phyloP scores from a whole-genome alignment of 2,888 invertebrate species.

The Ormyrus pomaceus region DNA sequence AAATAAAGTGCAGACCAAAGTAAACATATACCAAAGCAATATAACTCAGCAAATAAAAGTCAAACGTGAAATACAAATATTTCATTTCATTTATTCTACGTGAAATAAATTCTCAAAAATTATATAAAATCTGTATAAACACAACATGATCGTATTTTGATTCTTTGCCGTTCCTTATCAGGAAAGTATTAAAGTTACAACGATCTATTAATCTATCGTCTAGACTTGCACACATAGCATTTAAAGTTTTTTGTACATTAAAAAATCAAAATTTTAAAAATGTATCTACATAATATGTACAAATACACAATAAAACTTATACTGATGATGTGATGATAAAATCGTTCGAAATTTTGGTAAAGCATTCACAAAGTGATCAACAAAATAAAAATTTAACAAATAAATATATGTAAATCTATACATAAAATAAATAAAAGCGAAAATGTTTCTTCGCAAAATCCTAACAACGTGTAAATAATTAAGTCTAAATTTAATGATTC shows the following conservation, averaged over 20 bases:
- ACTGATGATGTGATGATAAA: constrained; percentile 21
- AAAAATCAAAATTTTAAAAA: constrained; percentile 34
- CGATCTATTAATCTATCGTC: neutral
- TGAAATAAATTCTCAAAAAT: constrained; percentile 58
- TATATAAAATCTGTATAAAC: constrained; percentile 58
- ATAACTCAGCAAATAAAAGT: constrained; percentile 66
- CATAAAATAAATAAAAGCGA: constrained; percentile 37
- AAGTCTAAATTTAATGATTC: constrained; percentile 60
- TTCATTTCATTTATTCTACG: constrained; percentile 67
- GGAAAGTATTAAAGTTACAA: neutral
- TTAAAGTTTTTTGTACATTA: neutral
- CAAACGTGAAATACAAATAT: constrained; percentile 64
- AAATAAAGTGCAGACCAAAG: constrained; percentile 60
- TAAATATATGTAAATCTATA: constrained; percentile 15
- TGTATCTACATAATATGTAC: constrained; percentile 59
- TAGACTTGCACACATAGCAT: neutral
- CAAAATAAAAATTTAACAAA: constrained; percentile 32
- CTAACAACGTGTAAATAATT: constrained; percentile 16
- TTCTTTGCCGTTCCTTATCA: neutral
- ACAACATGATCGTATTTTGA: neutral
- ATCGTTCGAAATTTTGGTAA: constrained; percentile 24
- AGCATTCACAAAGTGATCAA: constrained; percentile 32
- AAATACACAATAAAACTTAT: constrained; percentile 42
- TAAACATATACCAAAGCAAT: constrained; percentile 60
- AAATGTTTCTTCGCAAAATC: constrained; percentile 7